Percentiles rank a stretch among this genome's conserved stretches.
These are phyloP conservation scores for Nomada goodeniana DNA, from an alignment of 2,888 invertebrate species.

Conservation along the genomic window DNA sequence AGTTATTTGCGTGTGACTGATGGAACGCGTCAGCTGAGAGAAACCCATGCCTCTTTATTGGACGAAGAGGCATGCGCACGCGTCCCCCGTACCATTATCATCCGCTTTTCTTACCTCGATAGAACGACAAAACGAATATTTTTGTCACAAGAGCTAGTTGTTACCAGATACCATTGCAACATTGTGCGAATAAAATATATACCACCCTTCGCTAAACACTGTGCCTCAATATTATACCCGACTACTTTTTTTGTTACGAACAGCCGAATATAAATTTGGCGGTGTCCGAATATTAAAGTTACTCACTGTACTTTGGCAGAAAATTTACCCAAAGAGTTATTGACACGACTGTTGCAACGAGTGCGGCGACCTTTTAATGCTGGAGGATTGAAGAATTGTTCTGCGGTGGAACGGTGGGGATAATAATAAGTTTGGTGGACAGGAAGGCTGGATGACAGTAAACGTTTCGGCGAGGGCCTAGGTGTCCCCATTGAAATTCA, in stretches of 20 bases:
- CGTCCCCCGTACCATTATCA: conserved; percentile 19
- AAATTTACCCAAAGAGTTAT: conserved; percentile 33
- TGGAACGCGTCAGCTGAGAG: conserved; percentile 84
- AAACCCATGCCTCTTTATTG: conserved; percentile 68
- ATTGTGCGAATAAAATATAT: too few species aligned
- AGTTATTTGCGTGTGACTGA: conserved; percentile 84
- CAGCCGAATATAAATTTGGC: too few species aligned
- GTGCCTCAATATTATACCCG: too few species aligned
- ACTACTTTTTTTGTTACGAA: too few species aligned
- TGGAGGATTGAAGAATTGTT: not conserved
- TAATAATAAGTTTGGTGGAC: conserved; percentile 38
- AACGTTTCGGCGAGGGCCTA: not conserved
- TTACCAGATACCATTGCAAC: too few species aligned
- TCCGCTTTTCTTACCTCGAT: conserved; percentile 65
- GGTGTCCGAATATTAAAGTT: too few species aligned
- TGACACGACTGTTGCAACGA: not conserved
- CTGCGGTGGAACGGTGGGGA: not conserved
- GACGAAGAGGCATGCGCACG: conserved; percentile 72
- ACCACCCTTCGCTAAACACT: too few species aligned
- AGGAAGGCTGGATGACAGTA: conserved; percentile 7
- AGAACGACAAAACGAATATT: conserved; percentile 5
- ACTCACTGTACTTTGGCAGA: conserved; percentile 8
- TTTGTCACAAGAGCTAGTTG: conserved; percentile 26
- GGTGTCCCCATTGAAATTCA: conserved; percentile 43
- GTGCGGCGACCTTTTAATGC: too few species aligned